phyloP scores from a whole-genome alignment of 2,888 invertebrate genomes.

The Thecophora atra region DNA sequence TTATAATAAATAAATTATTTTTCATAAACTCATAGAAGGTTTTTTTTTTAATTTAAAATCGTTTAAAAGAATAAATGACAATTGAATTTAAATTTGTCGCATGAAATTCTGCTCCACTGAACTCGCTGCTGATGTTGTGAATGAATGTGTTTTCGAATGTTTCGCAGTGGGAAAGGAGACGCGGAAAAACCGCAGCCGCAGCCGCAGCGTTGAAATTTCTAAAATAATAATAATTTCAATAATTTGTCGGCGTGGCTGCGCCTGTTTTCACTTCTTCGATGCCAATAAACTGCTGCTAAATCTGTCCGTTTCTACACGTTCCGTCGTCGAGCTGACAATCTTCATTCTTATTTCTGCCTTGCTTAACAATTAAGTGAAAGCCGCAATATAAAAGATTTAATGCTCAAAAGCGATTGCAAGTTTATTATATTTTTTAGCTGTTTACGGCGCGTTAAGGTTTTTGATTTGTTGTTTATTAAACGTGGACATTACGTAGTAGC shows the following conservation, averaged over 20 bases:
- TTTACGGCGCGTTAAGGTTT: background rate
- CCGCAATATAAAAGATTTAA: background rate
- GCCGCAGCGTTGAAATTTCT: background rate
- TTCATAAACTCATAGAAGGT: no score
- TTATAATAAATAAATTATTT: no score
- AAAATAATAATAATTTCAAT: constrained; percentile 20
- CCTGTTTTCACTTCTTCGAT: constrained; percentile 12
- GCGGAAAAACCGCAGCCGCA: background rate
- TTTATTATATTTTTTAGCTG: constrained; percentile 6
- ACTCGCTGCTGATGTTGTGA: no score
- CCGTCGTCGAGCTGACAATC: background rate
- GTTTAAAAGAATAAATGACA: no score
- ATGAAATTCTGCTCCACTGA: no score
- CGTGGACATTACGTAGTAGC: constrained; percentile 8
- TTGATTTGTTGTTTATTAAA: constrained; percentile 14
- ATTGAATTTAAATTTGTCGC: no score
- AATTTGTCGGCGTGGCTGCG: background rate
- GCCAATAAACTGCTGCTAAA: constrained; percentile 2
- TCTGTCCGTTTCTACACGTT: constrained; percentile 21
- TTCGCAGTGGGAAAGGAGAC: background rate
- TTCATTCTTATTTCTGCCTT: constrained; percentile 16
- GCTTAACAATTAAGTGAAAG: constrained; percentile 29
- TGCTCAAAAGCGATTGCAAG: constrained; percentile 15
- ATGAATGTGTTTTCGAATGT: no score
- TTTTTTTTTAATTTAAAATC: no score